These are phyloP conservation scores for Wasmannia auropunctata DNA, from an alignment of 1,140 invertebrate species.

Conservation along the genomic window DNA sequence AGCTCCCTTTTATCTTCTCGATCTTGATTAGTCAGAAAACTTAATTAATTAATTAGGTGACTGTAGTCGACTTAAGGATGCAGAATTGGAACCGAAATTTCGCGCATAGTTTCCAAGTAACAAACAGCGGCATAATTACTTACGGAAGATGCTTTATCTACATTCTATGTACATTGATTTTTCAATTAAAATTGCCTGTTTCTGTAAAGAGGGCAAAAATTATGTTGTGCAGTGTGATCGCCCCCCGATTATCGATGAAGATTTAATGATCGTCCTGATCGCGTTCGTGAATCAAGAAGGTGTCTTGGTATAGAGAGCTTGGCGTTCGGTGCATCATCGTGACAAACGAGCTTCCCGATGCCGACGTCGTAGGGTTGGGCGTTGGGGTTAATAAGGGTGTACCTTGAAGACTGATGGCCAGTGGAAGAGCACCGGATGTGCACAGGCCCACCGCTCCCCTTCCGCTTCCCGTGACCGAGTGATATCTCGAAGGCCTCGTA, in stretches of 20 bases:
- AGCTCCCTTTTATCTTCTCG: not conserved
- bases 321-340: conserved; percentile 74
- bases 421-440: conserved; percentile 87
- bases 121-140: not conserved
- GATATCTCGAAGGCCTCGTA: conserved; percentile 86
- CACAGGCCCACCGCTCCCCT: conserved; percentile 86
- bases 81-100: not conserved
- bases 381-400: conserved; percentile 86
- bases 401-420: conserved; percentile 88
- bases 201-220: not conserved
- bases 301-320: conserved; percentile 72
- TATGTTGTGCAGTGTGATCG: not conserved
- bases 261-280: conserved; percentile 63
- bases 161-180: conserved; percentile 26
- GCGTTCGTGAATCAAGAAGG: conserved; percentile 70
- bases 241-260: not conserved
- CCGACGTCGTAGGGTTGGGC: conserved; percentile 79
- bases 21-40: not conserved
- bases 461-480: conserved; percentile 87
- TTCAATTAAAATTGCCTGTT: not conserved
- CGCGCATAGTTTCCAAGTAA: not conserved
- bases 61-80: not conserved
- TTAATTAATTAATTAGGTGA: not conserved
- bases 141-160: conserved; percentile 13
- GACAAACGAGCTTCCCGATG: conserved; percentile 71